Conservation (phyloP, 1,140 invertebrate genomes). For the Anoplolepis gracilipes region DNA sequence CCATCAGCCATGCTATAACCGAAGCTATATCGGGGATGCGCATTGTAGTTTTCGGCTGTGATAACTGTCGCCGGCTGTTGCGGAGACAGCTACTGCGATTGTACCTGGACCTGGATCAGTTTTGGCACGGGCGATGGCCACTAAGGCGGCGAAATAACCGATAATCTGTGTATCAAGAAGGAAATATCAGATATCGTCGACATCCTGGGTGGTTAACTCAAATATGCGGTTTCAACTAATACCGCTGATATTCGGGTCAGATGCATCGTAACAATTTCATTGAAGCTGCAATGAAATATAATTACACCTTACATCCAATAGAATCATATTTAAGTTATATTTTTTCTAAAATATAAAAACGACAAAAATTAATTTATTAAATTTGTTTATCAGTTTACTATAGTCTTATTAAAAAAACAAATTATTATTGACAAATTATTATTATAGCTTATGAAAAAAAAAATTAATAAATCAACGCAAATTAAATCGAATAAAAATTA, state of each 20-base stretch:
- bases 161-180: conserved; percentile 47
- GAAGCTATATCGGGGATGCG: conserved; percentile 91
- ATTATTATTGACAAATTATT: background rate
- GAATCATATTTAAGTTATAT: background rate
- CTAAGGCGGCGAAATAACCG: conserved; percentile 61
- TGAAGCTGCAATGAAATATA: background rate
- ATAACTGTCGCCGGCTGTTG: conserved; percentile 76
- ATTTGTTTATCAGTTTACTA: background rate
- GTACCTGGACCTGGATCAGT: conserved; percentile 70
- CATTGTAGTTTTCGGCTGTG: conserved; percentile 88
- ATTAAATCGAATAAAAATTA: background rate
- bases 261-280: too few species aligned
- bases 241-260: too few species aligned
- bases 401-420: background rate
- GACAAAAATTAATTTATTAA: conserved; percentile 4
- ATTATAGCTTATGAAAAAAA: background rate
- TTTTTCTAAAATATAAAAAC: background rate
- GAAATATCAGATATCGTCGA: conserved; percentile 20
- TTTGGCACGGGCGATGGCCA: conserved; percentile 78
- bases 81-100: conserved; percentile 77
- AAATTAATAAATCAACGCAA: background rate
- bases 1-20: conserved; percentile 91
- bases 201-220: background rate
- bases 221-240: background rate
- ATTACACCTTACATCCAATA: too few species aligned